Evolutionary conservation across 1,140 invertebrate genomes (phyloP), one percentile per base, ranked within the genome.

Genomic region (Dryas iulia): DNA sequence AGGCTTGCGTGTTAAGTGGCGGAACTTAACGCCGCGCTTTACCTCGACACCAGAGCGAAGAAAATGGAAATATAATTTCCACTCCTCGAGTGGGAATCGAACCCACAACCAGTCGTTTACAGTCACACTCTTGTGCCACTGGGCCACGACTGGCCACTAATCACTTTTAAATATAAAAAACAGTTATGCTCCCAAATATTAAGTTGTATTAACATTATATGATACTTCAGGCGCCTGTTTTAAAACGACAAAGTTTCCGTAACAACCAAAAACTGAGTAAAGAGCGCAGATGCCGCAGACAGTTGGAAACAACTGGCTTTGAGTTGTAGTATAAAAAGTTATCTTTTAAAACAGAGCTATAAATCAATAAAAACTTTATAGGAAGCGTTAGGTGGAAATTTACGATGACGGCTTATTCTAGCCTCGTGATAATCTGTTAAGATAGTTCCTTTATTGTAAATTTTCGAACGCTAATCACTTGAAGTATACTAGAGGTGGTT

Each of bases 291-390:
- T 90, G 86, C 76, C 79, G 79, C 80, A 82, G 84, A 89, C 88
- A 89, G 83, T 90, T 88, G 81, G 80, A 72, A 90, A 89, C 88
- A 90, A 88, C 82, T 83, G 84, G 82, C 71, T 69, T 75, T 69
- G 75, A 78, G 79, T 79, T 78, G 82, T 77, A 83, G 78, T 83
- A 82, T 86, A 89, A 86, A 90, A 90, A 88, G 83, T 87, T 87
- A 77, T 76, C 82, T 87, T 84, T 87, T 88, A 86, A 88, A 88
- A 86, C 77, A 74, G 66, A 59, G 81, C 74, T 78, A 83, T 90
- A 89, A 88, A 90, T 90, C 88, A 90, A 90, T 88, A 84, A 79
- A 78, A 73, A 84, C 82, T 84, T 82, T 76, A 81, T 78, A 82
- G 78, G 81, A 86, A 84, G 72, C 74, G 85, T 81, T 74, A 83